Evolutionary conservation across 92 coral and sea anemone genomes (phyloP).

Genomic region (Muricea muricata): DNA sequence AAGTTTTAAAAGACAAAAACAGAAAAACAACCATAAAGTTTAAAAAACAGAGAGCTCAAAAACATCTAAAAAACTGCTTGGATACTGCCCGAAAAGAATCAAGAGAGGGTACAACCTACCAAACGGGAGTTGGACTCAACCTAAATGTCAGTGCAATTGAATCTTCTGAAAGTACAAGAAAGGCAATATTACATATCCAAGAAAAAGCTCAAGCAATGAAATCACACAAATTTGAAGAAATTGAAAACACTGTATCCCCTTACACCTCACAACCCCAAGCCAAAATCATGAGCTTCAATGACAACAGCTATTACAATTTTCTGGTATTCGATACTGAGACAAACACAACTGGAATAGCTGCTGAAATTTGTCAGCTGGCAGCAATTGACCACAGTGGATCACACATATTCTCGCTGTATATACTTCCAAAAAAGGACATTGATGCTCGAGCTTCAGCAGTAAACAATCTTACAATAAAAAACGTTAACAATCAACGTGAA

Average conservation of each 20-base stretch:
- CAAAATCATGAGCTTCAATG: not conserved
- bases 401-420: not conserved
- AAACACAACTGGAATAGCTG: not conserved
- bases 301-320: not conserved
- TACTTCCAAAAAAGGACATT: not conserved
- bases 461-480: constrained; percentile 8
- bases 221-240: not conserved
- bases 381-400: not conserved
- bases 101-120: no score
- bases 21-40: no score
- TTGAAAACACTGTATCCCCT: not conserved
- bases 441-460: constrained; percentile 10
- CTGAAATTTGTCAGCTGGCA: constrained; percentile 52
- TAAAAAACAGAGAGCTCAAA: no score
- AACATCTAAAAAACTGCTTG: no score
- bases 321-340: constrained; percentile 22
- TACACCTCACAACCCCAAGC: constrained; percentile 5
- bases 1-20: no score
- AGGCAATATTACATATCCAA: no score
- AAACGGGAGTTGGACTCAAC: no score
- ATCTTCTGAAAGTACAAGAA: no score
- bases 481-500: not conserved
- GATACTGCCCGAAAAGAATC: no score
- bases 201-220: not conserved
- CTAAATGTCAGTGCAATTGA: no score